Base-by-base conservation (phyloP, 2,113 vertebrate genomes). In the Myotis lucifugus region DNA sequence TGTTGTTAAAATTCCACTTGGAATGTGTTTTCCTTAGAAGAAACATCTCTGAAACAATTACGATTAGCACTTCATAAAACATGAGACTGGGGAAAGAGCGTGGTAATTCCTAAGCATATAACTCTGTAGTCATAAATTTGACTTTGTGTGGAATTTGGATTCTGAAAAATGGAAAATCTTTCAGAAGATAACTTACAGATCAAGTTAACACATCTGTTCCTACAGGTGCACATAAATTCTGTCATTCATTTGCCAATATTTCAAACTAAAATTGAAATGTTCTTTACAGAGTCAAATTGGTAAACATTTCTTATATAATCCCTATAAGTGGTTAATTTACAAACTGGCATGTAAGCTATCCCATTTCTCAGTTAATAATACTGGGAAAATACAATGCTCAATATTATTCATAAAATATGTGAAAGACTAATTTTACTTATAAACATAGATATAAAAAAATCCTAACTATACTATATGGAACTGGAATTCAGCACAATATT, bases 11-110 rank as follows among this genome's bases (percentile, higher is more conserved):
- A 95, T 90, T 85, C 34, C 8, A 69, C 64, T 96, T 93, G 48
- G 69, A 85, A 87, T 73, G 4, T 18, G 18, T 89, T 73, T 97
- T 84, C 54, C 18, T 74, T 59, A 85, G 27, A 90, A 92, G 73
- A 72, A 93, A 90, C 17, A 64, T 85, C 56, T 81, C 87, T 96
- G 48, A 76, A 83, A 89, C 46, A 93, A 84, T 92, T 91, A 29
- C 27, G 42, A 25, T 82, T 77, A 93, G 84, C 79, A 91, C n/a
- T 84, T 93, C 72, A 70, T 90, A 93, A 96, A 94, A 59, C n/a
- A 59, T 25, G 14, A 85, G 40, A 23, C 42, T 86, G n/a, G 67
- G 66, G 40, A 87, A 94, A 77, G 54, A 73, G 34, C 15, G 88
- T 89, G 48, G 69, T 78, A 46, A 83, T 64, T 82, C 14, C 48